These are phyloP conservation scores for Myodes glareolus DNA, from an alignment of 2,113 vertebrate species.

Conservation along the genomic window DNA sequence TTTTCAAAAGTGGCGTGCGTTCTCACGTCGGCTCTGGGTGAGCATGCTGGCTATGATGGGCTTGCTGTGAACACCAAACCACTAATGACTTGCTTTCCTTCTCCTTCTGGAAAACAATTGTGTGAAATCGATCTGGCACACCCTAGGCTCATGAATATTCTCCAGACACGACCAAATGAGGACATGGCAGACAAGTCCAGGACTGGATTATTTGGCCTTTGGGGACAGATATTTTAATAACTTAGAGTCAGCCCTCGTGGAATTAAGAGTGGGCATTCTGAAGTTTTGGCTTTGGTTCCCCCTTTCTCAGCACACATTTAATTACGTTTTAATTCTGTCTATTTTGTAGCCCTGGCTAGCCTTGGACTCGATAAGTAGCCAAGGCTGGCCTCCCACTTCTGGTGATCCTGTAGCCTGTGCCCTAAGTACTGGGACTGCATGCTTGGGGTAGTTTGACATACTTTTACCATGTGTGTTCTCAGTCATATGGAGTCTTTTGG, in stretches of 20 bases:
- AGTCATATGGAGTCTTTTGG: neutral
- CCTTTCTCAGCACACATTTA: neutral
- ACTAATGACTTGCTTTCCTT: neutral
- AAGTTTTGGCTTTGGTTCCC: neutral
- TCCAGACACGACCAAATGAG: neutral
- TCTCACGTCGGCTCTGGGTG: neutral
- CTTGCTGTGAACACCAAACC: neutral
- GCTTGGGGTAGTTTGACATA: neutral
- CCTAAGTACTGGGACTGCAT: neutral
- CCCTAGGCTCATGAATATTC: neutral
- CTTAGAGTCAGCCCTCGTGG: neutral
- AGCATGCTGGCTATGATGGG: neutral
- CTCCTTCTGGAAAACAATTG: neutral
- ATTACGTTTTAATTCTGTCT: neutral
- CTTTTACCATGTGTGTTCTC: neutral
- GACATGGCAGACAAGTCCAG: neutral
- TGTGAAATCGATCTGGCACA: neutral
- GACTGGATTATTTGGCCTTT: accelerated
- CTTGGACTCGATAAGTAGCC: neutral
- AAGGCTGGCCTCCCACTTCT: neutral
- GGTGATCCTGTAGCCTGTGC: too few relatives aligned
- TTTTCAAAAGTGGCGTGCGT: neutral
- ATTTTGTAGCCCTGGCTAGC: neutral
- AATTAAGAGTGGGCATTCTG: neutral
- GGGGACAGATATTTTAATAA: neutral